These are phyloP conservation scores for Megaceryle torquata DNA, from an alignment of 2,113 vertebrate species.

Conservation along the genomic window DNA sequence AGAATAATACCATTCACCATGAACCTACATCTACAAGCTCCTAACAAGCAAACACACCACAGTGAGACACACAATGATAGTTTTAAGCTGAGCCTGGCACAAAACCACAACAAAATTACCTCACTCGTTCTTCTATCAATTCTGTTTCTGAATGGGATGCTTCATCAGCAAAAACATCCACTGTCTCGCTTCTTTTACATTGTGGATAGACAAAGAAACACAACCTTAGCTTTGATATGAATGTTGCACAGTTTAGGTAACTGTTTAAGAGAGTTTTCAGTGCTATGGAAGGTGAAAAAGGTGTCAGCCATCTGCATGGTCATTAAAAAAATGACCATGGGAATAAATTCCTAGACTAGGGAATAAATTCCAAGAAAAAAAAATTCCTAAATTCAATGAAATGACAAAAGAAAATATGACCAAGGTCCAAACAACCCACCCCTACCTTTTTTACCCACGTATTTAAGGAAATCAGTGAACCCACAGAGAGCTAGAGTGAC, in stretches of 20 bases:
- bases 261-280: neutral
- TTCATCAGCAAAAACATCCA: slow-evolving; percentile 72
- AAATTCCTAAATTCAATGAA: neutral
- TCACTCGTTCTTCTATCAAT: slow-evolving; percentile 65
- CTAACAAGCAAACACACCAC: slow-evolving; percentile 48
- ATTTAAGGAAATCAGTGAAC: neutral
- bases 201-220: slow-evolving; percentile 55
- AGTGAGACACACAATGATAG: neutral
- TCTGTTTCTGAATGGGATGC: slow-evolving; percentile 69
- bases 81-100: slow-evolving; percentile 33
- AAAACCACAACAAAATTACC: slow-evolving; percentile 62
- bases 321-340: neutral
- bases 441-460: neutral
- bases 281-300: neutral
- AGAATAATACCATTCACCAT: slow-evolving; percentile 34
- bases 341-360: neutral
- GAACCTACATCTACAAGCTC: slow-evolving; percentile 51
- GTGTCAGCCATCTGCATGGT: neutral
- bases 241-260: neutral
- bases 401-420: neutral
- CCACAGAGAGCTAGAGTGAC: neutral
- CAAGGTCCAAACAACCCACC: neutral
- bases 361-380: neutral
- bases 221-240: slow-evolving; percentile 41
- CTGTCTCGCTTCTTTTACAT: slow-evolving; percentile 71